phyloP scores from a whole-genome alignment of 2,113 vertebrate genomes.

The Numenius arquata region DNA sequence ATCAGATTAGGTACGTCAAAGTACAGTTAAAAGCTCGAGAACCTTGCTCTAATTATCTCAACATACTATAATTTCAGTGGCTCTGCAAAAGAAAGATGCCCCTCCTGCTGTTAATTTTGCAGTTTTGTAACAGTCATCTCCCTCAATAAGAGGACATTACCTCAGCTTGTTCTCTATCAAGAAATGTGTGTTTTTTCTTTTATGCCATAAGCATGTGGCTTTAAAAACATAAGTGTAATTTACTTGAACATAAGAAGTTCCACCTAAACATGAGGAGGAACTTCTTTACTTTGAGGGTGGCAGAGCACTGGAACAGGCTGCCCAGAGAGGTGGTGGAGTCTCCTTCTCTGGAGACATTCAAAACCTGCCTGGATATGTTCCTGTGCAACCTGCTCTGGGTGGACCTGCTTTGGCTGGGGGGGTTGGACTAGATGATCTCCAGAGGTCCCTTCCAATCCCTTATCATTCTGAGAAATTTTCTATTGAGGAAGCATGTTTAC shows the following conservation, averaged over 20 bases:
- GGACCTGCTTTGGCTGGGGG: too few relatives aligned
- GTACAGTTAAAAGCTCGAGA: neutral
- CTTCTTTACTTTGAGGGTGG: too few relatives aligned
- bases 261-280: too few relatives aligned
- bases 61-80: neutral
- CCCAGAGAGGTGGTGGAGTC: too few relatives aligned
- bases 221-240: neutral
- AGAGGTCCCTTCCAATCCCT: too few relatives aligned
- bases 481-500: neutral
- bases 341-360: too few relatives aligned
- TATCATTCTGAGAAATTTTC: neutral
- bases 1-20: neutral
- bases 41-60: fast-evolving
- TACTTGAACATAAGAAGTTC: too few relatives aligned
- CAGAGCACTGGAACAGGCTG: too few relatives aligned
- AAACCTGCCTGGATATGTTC: too few relatives aligned
- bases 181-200: neutral
- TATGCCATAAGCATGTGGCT: neutral
- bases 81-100: neutral
- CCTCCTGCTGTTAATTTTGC: neutral
- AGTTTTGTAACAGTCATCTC: neutral
- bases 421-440: too few relatives aligned
- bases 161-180: neutral
- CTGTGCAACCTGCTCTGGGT: too few relatives aligned
- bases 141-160: neutral